A percentile compares a stretch with the other conserved stretches of the same genome.
phyloP scores from a whole-genome alignment of 2,113 vertebrate genomes.

The Charina bottae region DNA sequence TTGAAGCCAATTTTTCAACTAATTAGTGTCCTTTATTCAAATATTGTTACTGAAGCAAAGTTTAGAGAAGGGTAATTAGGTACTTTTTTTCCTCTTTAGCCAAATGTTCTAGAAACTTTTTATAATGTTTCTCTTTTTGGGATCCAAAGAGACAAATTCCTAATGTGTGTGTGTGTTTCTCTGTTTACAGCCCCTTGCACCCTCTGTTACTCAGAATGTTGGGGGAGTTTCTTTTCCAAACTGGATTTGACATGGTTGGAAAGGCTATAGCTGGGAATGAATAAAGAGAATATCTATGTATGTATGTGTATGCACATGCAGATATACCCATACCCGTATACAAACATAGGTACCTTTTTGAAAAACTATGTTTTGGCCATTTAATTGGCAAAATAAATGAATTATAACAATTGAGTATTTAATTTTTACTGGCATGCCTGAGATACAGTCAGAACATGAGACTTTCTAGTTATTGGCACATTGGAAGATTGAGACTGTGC shows the following conservation, averaged over 20 bases:
- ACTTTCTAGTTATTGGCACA: not conserved
- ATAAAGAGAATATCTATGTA: not conserved
- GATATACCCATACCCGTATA: not conserved
- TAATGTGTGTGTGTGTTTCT: not conserved
- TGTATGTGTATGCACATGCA: not conserved
- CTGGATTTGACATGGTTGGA: not conserved
- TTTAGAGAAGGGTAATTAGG: not conserved
- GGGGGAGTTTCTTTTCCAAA: not conserved
- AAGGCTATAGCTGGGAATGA: not conserved
- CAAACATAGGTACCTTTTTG: not conserved
- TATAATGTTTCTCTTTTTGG: not conserved
- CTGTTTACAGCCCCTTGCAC: not conserved
- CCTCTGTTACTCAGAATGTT: not conserved
- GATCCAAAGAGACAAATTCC: not conserved
- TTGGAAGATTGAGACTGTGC: not conserved
- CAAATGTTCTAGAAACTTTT: not conserved
- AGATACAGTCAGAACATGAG: not conserved
- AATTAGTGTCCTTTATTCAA: not conserved
- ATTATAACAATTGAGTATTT: not conserved
- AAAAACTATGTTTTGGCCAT: not conserved
- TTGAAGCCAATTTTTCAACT: not conserved
- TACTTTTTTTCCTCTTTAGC: too few species aligned
- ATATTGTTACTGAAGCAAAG: not conserved
- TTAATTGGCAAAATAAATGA: not conserved
- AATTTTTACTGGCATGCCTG: not conserved